Conservation (phyloP, 2,797 vertebrate genomes). For the Acrossocheilus wenchowensis region DNA sequence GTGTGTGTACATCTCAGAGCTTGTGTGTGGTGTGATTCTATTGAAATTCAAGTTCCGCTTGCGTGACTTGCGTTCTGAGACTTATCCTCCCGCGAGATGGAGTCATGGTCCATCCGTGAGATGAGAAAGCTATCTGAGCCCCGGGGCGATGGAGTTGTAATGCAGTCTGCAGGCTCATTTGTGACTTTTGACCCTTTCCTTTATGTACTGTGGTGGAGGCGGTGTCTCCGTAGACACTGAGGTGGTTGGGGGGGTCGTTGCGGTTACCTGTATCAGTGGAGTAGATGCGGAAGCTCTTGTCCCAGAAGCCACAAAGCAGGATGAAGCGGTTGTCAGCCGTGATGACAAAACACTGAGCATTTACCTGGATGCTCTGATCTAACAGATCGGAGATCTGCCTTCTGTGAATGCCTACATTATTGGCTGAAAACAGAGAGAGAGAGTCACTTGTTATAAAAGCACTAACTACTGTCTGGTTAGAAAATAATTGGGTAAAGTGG, state of each 20-base stretch:
- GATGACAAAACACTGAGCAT: conserved; percentile 94
- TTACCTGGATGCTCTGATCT: conserved; percentile 96
- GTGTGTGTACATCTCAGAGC: background rate
- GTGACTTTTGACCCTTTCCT: conserved; percentile 51
- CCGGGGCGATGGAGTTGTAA: conserved; percentile 43
- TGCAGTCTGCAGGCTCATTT: conserved; percentile 51
- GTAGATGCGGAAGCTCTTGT: conserved; percentile 97
- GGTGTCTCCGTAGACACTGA: background rate
- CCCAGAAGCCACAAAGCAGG: conserved; percentile 98
- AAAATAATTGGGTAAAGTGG: background rate
- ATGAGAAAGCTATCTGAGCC: conserved; percentile 36
- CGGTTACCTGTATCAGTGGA: conserved; percentile 92
- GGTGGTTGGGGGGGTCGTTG: background rate
- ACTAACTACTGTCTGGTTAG: background rate
- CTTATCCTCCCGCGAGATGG: background rate
- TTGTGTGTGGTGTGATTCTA: conserved; percentile 61
- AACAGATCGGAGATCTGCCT: conserved; percentile 95
- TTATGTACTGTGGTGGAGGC: conserved; percentile 23
- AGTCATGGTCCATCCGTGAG: conserved; percentile 22
- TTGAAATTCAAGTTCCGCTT: conserved; percentile 75
- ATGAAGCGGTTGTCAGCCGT: conserved; percentile 95
- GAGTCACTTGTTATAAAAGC: background rate
- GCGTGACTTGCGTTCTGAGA: conserved; percentile 59
- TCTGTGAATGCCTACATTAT: conserved; percentile 86
- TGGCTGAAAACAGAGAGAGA: conserved; percentile 74